phyloP scores from a whole-genome alignment of 1,140 invertebrate genomes.

The Drosophila melanogaster region DNA sequence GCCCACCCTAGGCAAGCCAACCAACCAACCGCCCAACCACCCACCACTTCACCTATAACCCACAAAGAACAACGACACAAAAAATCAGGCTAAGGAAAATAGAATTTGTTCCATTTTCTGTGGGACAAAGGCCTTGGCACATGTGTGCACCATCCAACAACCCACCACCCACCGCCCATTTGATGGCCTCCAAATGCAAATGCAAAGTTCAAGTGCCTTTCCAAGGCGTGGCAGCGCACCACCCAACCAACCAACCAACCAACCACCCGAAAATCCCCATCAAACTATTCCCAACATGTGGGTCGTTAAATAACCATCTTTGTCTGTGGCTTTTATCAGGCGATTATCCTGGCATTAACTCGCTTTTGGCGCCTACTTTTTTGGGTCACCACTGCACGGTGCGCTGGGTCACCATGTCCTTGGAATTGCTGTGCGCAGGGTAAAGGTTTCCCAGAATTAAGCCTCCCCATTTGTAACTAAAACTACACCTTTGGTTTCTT shows the following conservation, averaged over 20 bases:
- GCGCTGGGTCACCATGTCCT: conserved; percentile 1
- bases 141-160: conserved; percentile 25
- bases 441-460: neutral
- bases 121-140: conserved; percentile 41
- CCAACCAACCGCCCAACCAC: neutral
- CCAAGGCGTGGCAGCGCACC: conserved; percentile 33
- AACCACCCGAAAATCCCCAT: neutral
- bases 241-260: conserved; percentile 1
- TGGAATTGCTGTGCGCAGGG: neutral
- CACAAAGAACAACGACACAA: conserved; percentile 27
- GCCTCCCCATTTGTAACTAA: neutral
- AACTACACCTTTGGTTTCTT: neutral
- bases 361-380: conserved; percentile 32
- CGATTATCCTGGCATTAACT: conserved; percentile 49
- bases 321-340: conserved; percentile 33
- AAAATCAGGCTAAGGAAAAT: conserved; percentile 35
- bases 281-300: conserved; percentile 22
- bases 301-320: conserved; percentile 26
- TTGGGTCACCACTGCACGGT: conserved; percentile 7
- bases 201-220: conserved; percentile 82
- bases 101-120: conserved; percentile 49
- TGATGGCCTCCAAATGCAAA: conserved; percentile 67
- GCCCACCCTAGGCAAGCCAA: neutral
- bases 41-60: conserved; percentile 23
- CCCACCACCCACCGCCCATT: conserved; percentile 4